Percentiles rank a stretch among this genome's conserved stretches.
Evolutionary conservation across 2,797 vertebrate species (phyloP).

Genomic region (Gastrophryne carolinensis): DNA sequence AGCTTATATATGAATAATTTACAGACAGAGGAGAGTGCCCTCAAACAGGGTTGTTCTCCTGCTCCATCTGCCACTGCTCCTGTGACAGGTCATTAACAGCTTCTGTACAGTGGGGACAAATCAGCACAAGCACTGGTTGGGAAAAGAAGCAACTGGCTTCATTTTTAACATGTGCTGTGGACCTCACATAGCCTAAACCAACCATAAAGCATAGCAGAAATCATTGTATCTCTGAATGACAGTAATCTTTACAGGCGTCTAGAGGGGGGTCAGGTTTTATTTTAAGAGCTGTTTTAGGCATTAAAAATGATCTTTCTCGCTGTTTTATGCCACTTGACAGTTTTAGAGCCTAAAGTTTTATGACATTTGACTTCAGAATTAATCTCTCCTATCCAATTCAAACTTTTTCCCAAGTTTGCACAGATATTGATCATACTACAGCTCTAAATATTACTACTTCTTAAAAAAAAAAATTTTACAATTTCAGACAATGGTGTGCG

Average conservation of each 20-base stretch:
- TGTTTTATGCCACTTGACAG: slow-evolving; percentile 40
- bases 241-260: slow-evolving; percentile 20
- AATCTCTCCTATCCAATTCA: slow-evolving; percentile 36
- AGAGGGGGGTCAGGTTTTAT: slow-evolving; percentile 6
- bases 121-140: neutral
- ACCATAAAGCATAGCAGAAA: slow-evolving; percentile 12
- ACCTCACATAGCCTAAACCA: slow-evolving; percentile 27
- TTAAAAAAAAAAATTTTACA: neutral
- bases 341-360: slow-evolving; percentile 46
- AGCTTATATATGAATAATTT: slow-evolving; percentile 47
- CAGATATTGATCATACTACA: slow-evolving; percentile 20
- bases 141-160: slow-evolving; percentile 9
- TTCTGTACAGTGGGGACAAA: slow-evolving; percentile 24
- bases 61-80: slow-evolving; percentile 41
- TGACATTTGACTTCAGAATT: slow-evolving; percentile 46
- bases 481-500: neutral
- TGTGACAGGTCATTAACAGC: slow-evolving; percentile 51
- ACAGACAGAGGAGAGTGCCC: slow-evolving; percentile 31
- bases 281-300: slow-evolving; percentile 30
- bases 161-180: slow-evolving; percentile 24
- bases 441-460: slow-evolving; percentile 6
- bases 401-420: slow-evolving; percentile 20
- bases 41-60: slow-evolving; percentile 26
- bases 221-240: slow-evolving; percentile 26
- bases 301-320: slow-evolving; percentile 24